Conservation (phyloP, 2,797 vertebrate genomes). For the Cirrhinus mrigala region DNA sequence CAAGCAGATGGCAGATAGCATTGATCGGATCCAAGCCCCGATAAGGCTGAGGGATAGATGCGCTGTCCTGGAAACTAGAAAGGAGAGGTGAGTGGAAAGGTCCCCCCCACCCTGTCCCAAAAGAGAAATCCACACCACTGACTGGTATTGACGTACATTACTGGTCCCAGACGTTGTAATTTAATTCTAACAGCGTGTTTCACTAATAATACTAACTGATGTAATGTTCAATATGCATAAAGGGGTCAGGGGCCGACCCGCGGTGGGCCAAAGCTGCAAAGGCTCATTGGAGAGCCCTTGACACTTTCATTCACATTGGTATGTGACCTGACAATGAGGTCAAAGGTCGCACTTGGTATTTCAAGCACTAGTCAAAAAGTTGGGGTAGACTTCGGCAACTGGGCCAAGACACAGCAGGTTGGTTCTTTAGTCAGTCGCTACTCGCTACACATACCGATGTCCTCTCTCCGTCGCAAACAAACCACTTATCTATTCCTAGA, state of each 20-base stretch:
- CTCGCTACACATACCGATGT: too few relatives aligned
- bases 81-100: conserved; percentile 28
- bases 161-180: conserved; percentile 32
- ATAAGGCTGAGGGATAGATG: conserved; percentile 52
- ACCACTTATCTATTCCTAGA: conserved; percentile 15
- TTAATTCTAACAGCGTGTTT: conserved; percentile 37
- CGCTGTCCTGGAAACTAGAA: conserved; percentile 35
- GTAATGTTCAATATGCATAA: conserved; percentile 34
- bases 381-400: conserved; percentile 7
- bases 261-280: background rate
- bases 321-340: conserved; percentile 30
- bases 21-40: conserved; percentile 55
- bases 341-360: conserved; percentile 28
- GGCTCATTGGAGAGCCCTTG: conserved; percentile 33
- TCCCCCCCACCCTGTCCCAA: conserved; percentile 13
- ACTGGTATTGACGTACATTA: conserved; percentile 38
- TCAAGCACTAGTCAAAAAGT: background rate
- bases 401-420: conserved; percentile 23
- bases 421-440: background rate
- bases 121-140: conserved; percentile 39
- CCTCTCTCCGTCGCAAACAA: background rate
- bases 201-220: conserved; percentile 32
- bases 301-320: conserved; percentile 39
- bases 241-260: conserved; percentile 3
- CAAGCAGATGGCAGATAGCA: conserved; percentile 61